Evolutionary conservation across 2,797 vertebrate genomes (phyloP).

Genomic region (Sylvia borin): DNA sequence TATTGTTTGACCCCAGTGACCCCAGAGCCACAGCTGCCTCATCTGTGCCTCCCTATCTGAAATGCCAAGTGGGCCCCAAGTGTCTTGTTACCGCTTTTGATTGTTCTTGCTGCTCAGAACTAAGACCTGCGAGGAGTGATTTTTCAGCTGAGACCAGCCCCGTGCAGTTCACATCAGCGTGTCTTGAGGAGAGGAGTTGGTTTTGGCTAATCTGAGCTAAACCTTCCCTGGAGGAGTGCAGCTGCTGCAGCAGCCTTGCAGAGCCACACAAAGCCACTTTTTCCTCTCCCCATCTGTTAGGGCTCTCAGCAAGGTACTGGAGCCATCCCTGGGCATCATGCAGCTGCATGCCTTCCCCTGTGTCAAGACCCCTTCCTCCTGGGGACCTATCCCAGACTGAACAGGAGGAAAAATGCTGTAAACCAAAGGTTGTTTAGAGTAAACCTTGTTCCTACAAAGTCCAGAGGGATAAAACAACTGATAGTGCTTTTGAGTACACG

Average conservation of each 20-base stretch:
- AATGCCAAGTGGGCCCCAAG: constrained; percentile 13
- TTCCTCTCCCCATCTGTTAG: background rate
- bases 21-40: background rate
- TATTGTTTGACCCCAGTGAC: background rate
- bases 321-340: background rate
- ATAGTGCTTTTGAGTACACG: fast-evolving
- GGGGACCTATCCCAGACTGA: background rate
- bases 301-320: background rate
- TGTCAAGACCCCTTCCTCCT: background rate
- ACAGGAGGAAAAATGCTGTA: background rate
- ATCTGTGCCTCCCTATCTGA: background rate
- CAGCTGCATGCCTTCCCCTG: background rate
- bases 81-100: constrained; percentile 13
- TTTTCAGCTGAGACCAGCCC: constrained; percentile 58
- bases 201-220: constrained; percentile 59
- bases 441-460: background rate
- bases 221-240: constrained; percentile 47
- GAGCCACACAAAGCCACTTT: background rate
- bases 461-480: background rate
- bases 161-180: background rate
- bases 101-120: constrained; percentile 43
- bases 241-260: constrained; percentile 36
- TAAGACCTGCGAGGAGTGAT: constrained; percentile 2
- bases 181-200: constrained; percentile 26
- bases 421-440: background rate